A percentile compares a stretch with the other conserved stretches of the same genome.
Evolutionary conservation across 2,113 vertebrate genomes (phyloP).

Genomic region (Xenopus laevis): DNA sequence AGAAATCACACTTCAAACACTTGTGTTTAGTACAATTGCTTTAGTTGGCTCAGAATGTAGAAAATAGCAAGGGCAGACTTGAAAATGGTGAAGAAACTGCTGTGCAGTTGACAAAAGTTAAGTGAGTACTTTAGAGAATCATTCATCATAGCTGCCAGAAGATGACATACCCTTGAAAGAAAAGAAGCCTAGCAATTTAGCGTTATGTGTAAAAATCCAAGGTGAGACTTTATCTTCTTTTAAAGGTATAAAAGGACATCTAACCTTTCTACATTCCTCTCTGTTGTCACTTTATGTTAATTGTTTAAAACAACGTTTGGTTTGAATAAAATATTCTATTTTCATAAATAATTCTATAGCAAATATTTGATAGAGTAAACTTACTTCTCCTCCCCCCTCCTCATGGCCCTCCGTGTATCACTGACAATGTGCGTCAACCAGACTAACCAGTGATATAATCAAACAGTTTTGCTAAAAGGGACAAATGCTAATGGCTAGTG

Average conservation of each 20-base stretch:
- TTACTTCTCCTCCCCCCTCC: too few species aligned
- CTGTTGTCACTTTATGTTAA: too few species aligned
- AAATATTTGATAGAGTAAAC: too few species aligned
- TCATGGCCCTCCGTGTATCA: too few species aligned
- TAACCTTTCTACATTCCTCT: background rate
- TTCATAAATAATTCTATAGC: too few species aligned
- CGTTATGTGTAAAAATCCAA: slow-evolving; percentile 35
- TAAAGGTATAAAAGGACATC: slow-evolving; percentile 11
- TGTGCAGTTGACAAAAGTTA: slow-evolving; percentile 45
- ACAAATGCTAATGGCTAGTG: too few species aligned
- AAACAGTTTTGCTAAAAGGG: too few species aligned
- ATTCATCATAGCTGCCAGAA: slow-evolving; percentile 43
- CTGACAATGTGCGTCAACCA: too few species aligned
- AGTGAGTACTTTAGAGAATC: slow-evolving; percentile 40
- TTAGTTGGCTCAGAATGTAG: slow-evolving; percentile 16
- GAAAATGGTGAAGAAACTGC: slow-evolving; percentile 40
- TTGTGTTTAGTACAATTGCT: background rate
- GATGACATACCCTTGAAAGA: slow-evolving; percentile 44
- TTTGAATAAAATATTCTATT: too few species aligned
- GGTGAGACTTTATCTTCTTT: slow-evolving; percentile 32
- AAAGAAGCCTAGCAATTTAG: slow-evolving; percentile 39
- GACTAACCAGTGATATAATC: too few species aligned
- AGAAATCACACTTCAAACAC: too few species aligned
- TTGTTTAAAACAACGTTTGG: too few species aligned
- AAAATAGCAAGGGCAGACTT: slow-evolving; percentile 38